Conservation (phyloP, 2,888 invertebrate species). For the Masnerella sp. region DNA sequence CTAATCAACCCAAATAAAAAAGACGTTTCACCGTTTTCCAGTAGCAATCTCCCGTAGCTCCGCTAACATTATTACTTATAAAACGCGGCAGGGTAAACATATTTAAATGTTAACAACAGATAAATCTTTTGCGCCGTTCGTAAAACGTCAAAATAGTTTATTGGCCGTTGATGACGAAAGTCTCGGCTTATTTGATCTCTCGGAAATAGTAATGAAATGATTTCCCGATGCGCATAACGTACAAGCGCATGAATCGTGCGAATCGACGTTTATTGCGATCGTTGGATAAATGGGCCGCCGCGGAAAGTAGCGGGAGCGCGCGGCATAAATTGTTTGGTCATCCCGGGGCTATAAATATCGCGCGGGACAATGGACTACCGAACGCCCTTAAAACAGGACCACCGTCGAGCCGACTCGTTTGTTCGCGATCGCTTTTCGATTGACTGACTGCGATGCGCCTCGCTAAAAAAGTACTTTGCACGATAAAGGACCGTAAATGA, state of each 20-base stretch:
- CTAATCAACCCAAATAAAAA: too few relatives aligned
- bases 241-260: slow-evolving; percentile 50
- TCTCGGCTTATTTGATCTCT: slow-evolving; percentile 17
- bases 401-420: slow-evolving; percentile 57
- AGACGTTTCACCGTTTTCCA: too few relatives aligned
- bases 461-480: slow-evolving; percentile 54
- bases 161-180: too few relatives aligned
- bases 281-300: slow-evolving; percentile 64
- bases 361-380: slow-evolving; percentile 68
- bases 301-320: slow-evolving; percentile 56
- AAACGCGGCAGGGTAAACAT: too few relatives aligned
- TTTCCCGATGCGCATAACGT: slow-evolving; percentile 25
- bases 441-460: slow-evolving; percentile 61
- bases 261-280: slow-evolving; percentile 62
- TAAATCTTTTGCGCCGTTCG: too few relatives aligned
- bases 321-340: slow-evolving; percentile 75
- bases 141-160: too few relatives aligned
- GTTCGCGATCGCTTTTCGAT: slow-evolving; percentile 69
- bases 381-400: slow-evolving; percentile 68
- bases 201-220: slow-evolving; percentile 22
- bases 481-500: slow-evolving; percentile 53
- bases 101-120: too few relatives aligned
- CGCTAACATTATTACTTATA: too few relatives aligned
- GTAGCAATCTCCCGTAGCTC: too few relatives aligned
- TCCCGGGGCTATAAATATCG: slow-evolving; percentile 75